Conservation (phyloP, 2,888 invertebrate species). For the Pedicia rivosa region DNA sequence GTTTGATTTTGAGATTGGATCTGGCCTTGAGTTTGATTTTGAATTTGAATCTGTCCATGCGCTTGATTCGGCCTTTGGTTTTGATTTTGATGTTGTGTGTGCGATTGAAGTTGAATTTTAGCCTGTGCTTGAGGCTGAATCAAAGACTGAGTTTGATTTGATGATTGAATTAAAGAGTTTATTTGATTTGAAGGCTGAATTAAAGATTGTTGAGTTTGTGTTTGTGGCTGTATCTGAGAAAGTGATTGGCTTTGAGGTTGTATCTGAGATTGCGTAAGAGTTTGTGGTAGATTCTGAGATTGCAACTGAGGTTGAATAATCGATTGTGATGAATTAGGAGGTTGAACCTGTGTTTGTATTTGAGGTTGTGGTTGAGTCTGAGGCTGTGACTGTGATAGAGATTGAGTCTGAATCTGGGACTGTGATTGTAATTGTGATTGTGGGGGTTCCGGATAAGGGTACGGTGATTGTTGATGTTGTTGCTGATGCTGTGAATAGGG, state of each 20-base stretch:
- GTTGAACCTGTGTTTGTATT: not conserved
- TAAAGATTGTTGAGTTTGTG: not conserved
- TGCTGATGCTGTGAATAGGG: conserved; percentile 1
- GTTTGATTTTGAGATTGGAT: too few relatives aligned
- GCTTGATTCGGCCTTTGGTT: not conserved
- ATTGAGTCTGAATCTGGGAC: not conserved
- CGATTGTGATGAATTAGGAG: too few relatives aligned
- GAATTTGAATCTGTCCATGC: not conserved
- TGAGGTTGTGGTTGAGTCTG: not conserved
- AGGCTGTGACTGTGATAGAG: too few relatives aligned
- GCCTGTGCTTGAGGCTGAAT: too few relatives aligned
- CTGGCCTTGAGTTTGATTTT: not conserved
- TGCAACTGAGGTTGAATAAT: too few relatives aligned
- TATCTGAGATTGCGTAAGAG: too few relatives aligned
- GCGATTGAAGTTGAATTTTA: not conserved
- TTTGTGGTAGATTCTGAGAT: too few relatives aligned
- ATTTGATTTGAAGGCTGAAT: not conserved
- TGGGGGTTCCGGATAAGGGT: not conserved
- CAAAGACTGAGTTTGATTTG: not conserved
- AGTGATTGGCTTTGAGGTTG: too few relatives aligned
- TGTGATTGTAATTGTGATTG: not conserved
- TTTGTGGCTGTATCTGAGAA: too few relatives aligned
- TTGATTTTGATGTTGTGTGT: not conserved
- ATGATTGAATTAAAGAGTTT: not conserved
- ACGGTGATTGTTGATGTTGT: not conserved